Conservation (phyloP, 2,888 invertebrate species). For the Acleris emargana region DNA sequence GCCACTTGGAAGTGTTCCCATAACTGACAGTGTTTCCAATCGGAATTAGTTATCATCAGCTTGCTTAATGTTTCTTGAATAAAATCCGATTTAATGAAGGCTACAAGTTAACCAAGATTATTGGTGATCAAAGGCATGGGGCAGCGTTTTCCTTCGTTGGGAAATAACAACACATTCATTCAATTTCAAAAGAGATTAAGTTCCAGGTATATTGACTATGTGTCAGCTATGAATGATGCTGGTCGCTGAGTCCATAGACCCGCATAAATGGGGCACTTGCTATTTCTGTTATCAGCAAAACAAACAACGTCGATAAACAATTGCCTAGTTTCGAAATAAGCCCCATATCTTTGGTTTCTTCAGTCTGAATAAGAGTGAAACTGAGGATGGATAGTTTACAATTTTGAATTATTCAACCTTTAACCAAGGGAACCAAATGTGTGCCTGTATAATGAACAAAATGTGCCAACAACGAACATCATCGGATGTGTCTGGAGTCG, state of each 20-base stretch:
- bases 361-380: background rate
- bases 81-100: too few relatives aligned
- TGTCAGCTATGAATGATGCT: slow-evolving; percentile 24
- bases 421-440: slow-evolving; percentile 25
- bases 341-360: slow-evolving; percentile 15
- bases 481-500: slow-evolving; percentile 40
- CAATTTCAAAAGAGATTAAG: too few relatives aligned
- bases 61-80: background rate
- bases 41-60: background rate
- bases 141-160: too few relatives aligned
- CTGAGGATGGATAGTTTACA: background rate
- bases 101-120: too few relatives aligned
- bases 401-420: slow-evolving; percentile 20
- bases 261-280: slow-evolving; percentile 24
- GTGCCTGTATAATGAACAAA: slow-evolving; percentile 14
- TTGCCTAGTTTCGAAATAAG: slow-evolving; percentile 17
- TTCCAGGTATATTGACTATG: background rate
- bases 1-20: background rate
- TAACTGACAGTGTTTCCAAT: background rate
- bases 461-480: slow-evolving; percentile 35
- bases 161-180: too few relatives aligned
- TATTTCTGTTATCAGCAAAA: slow-evolving; percentile 17
- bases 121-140: too few relatives aligned
- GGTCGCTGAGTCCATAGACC: slow-evolving; percentile 8
- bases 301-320: slow-evolving; percentile 18